Evolutionary conservation across 1,140 invertebrate genomes (phyloP), one percentile per base, ranked within the genome.

Genomic region (Eumeta japonica): DNA sequence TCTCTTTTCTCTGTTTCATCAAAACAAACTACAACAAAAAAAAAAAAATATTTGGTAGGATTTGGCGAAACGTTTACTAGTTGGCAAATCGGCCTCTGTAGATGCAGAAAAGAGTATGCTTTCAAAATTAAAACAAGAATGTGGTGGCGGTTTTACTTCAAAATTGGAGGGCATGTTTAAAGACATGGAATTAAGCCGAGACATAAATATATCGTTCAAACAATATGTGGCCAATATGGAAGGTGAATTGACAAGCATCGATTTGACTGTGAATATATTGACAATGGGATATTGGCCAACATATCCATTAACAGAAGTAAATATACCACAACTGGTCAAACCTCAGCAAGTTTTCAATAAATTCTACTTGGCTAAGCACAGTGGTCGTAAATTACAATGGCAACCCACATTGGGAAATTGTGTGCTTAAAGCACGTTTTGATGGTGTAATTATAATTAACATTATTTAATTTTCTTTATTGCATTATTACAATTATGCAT

Each of bases 31-130:
- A n/a, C n/a, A n/a, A n/a, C n/a, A n/a, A n/a, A n/a, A n/a, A n/a
- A n/a, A n/a, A n/a, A n/a, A n/a, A n/a, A n/a, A n/a, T n/a, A n/a
- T n/a, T n/a, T n/a, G n/a, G n/a, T 65, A 85, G 78, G 96, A 99
- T 77, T 75, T 99, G 34, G 94, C 97, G 0, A 99, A 99, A 70
- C 80, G 97, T 50, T 77, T 99, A 32, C 74, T 99, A 10, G 92
- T 99, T 1, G 94, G 95, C 1, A 97, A 98, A 73, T 98, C 94
- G 16, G 97, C 97, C 0, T 98, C 94, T 10, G 95, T 98, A 1
- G 96, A 98, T 77, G 94, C 95, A 0, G 96, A 99, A 76, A 99
- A 99, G 67, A 95, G 92, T n/a, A 98, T 99, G 95, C 74, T 99
- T 3, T 96, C 92, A 2, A 99, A 99, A 77, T 76, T 99, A 31